Evolutionary conservation across 2,113 vertebrate genomes (phyloP).

Genomic region (Cyphomyrus discorhynchus): DNA sequence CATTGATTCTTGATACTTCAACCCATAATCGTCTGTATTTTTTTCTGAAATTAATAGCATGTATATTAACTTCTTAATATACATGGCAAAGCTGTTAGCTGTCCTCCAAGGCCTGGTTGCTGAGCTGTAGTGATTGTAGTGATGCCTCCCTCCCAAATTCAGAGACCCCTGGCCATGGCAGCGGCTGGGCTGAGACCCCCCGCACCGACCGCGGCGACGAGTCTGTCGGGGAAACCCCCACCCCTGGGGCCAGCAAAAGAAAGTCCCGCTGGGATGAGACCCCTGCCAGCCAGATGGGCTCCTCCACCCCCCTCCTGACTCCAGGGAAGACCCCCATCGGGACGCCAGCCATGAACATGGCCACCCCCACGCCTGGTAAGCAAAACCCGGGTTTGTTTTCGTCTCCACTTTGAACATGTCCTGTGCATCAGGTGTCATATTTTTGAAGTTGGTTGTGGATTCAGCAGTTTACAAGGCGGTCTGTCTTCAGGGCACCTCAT

Average conservation of each 20-base stretch:
- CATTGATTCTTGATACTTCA: not conserved
- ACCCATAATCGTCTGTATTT: not conserved
- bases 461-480: not conserved
- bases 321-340: constrained; percentile 96
- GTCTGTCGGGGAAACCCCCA: constrained; percentile 93
- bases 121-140: not conserved
- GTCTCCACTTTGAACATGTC: not conserved
- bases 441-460: not conserved
- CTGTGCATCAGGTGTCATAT: not conserved
- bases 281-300: constrained; percentile 94
- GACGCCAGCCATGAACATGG: constrained; percentile 98
- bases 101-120: not conserved
- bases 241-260: constrained; percentile 92
- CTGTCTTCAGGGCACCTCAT: constrained; percentile 81
- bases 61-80: not conserved
- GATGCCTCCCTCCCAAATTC: not conserved
- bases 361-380: constrained; percentile 89
- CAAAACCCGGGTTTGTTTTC: not conserved
- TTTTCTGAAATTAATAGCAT: not conserved
- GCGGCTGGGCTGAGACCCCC: constrained; percentile 94
- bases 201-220: constrained; percentile 93
- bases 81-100: not conserved
- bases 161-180: constrained; percentile 96
- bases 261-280: constrained; percentile 98
- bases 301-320: constrained; percentile 89